Conservation (phyloP, 2,113 vertebrate species). For the Echinops telfairi region DNA sequence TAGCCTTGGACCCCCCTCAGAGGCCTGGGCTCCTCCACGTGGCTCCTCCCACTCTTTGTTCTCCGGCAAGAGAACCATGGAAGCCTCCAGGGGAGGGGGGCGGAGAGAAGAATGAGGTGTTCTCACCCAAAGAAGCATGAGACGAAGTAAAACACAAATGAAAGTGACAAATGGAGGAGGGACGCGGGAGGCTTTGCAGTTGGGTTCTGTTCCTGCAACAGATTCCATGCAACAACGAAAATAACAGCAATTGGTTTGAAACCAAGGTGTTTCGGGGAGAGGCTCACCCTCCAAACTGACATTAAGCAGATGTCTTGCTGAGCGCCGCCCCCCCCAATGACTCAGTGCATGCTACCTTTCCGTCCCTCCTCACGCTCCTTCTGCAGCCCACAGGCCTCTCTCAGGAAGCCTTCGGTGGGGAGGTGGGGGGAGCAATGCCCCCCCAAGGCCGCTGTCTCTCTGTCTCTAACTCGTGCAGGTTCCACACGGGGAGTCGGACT, state of each 20-base stretch:
- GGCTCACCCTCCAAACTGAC: constrained; percentile 16
- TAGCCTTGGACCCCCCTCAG: not conserved
- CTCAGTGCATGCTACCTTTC: not conserved
- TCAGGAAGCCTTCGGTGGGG: not conserved
- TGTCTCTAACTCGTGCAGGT: not conserved
- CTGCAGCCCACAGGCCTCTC: not conserved
- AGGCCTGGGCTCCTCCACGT: constrained; percentile 17
- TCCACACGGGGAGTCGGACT: no score
- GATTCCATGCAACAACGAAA: constrained; percentile 64
- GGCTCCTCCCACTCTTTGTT: constrained; percentile 32
- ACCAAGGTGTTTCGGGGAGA: constrained; percentile 57
- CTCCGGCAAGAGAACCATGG: constrained; percentile 75
- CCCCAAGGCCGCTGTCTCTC: not conserved
- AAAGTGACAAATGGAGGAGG: constrained; percentile 24
- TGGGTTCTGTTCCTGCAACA: constrained; percentile 14
- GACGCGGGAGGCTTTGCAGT: constrained; percentile 59
- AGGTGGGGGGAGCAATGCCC: not conserved
- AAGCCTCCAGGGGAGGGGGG: constrained; percentile 42
- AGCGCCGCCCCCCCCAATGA: constrained; percentile 6
- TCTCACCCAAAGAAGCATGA: constrained; percentile 68
- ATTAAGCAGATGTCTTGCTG: constrained; percentile 37
- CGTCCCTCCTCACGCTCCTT: not conserved
- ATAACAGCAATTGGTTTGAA: constrained; percentile 62
- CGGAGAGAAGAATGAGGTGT: constrained; percentile 59
- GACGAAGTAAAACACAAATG: constrained; percentile 65